Conservation (phyloP, 1,140 invertebrate genomes). For the Helicorthomorpha holstii region DNA sequence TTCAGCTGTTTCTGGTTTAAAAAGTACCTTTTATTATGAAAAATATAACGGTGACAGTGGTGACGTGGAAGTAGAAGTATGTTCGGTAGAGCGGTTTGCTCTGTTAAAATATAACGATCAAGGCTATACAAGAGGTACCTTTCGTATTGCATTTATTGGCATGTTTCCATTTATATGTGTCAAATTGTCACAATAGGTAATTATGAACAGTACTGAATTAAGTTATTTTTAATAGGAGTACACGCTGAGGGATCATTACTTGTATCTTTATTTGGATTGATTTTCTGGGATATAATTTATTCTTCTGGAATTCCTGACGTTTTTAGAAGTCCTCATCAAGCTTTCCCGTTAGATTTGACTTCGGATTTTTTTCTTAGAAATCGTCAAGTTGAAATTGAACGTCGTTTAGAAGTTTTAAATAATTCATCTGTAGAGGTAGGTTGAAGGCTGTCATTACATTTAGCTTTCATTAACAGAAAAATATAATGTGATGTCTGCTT, state of each 20-base stretch:
- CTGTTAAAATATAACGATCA: constrained; percentile 30
- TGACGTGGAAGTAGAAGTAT: constrained; percentile 17
- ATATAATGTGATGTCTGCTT: no score
- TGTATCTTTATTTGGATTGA: constrained; percentile 40
- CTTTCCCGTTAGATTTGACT: constrained; percentile 47
- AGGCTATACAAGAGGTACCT: constrained; percentile 28
- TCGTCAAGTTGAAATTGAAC: constrained; percentile 36
- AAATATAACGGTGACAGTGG: not conserved
- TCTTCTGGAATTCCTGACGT: constrained; percentile 37
- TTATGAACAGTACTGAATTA: not conserved
- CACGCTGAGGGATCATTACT: constrained; percentile 54
- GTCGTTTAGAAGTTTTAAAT: constrained; percentile 30
- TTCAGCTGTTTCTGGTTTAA: not conserved
- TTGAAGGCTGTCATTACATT: constrained; percentile 20
- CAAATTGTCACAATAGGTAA: no score
- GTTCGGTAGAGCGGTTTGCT: constrained; percentile 33
- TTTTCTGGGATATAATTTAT: constrained; percentile 64
- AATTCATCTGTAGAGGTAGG: constrained; percentile 19
- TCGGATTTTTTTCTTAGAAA: constrained; percentile 41
- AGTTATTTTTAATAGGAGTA: constrained; percentile 23
- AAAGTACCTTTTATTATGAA: not conserved
- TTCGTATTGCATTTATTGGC: not conserved
- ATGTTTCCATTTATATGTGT: no score
- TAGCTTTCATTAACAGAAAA: not conserved
- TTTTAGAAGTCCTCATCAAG: constrained; percentile 46